Evolutionary conservation across 2,113 vertebrate species (phyloP).

Genomic region (Thamnophis sirtalis): DNA sequence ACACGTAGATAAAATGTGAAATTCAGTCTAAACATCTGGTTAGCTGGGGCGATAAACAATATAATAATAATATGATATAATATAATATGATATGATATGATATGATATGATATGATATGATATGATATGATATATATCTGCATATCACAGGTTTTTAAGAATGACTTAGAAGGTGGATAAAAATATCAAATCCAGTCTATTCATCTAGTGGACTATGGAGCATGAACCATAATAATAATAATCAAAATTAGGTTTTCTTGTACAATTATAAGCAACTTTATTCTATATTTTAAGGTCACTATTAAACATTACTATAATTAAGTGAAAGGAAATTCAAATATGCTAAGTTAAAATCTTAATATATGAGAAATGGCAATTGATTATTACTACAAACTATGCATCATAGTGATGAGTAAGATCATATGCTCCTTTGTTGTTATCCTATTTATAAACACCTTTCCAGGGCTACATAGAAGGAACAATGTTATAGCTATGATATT

Average conservation of each 20-base stretch:
- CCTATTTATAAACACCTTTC: not conserved
- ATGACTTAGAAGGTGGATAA: not conserved
- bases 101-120: too few relatives aligned
- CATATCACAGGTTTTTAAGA: not conserved
- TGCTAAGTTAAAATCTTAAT: slow-evolving; percentile 6
- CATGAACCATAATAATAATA: not conserved
- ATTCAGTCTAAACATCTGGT: not conserved
- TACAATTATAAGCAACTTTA: slow-evolving; percentile 31
- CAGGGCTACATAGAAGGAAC: not conserved
- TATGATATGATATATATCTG: too few relatives aligned
- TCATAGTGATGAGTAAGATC: not conserved
- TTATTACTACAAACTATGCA: not conserved
- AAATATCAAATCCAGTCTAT: not conserved
- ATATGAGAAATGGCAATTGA: slow-evolving; percentile 8
- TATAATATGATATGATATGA: too few relatives aligned
- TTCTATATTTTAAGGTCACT: slow-evolving; percentile 24
- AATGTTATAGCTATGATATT: not conserved
- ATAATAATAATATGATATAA: too few relatives aligned
- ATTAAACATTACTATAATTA: not conserved
- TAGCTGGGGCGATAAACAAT: not conserved
- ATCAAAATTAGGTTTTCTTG: slow-evolving; percentile 28
- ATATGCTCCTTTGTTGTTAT: not conserved
- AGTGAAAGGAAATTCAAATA: slow-evolving; percentile 10
- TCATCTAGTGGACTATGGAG: not conserved
- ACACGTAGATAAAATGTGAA: not conserved